Evolutionary conservation across 23 tunicate genomes (phyloP), one percentile per base, ranked within the genome.

Genomic region (Corella eumyota): DNA sequence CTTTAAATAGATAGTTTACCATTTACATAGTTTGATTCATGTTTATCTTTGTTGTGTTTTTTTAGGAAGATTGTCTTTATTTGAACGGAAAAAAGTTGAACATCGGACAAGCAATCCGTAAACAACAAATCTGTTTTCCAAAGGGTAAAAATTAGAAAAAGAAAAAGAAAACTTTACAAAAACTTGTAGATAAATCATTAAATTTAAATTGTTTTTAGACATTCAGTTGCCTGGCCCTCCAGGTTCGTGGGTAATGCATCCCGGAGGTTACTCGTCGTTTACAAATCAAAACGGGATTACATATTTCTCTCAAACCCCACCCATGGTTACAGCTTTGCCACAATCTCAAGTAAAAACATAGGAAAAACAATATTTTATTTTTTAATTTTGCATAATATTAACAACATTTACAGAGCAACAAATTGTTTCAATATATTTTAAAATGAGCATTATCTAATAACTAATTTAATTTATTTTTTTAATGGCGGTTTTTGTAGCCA

Each of bases 21-120:
- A n/a, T n/a, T 53, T 53, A 21, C 9, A 7, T 21, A 53, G 60
- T 20, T 23, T 7, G 13, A 53, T 20, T 20, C 26, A 20, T 53
- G 11, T 20, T 20, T 20, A 53, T 53, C n/a, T 21, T 53, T 15
- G 15, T 40, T 40, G 23, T 68, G 11, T 36, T 22, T 23, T 65
- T 66, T 30, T 65, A 93, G 90, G 78, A 77, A 25, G 99, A 93
- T 32, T 69, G 73, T 50, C 37, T 93, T 29, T 76, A 93, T 50
- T 38, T 93, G 67, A 74, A 85, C 25, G 95, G 93, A 11, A 93
- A 93, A 29, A 93, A 93, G 68, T 50, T 93, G 56, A 93, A 93
- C 61, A 93, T 93, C 22, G 99, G 99, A 1, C 95, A 81, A 46
- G 99, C 99, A 2, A 63, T 93, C n/a, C 62, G 99, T 30, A 93